Evolutionary conservation across 1,140 invertebrate genomes (phyloP), one percentile per base, ranked within the genome.

Genomic region (Pseudomyrmex gracilis): DNA sequence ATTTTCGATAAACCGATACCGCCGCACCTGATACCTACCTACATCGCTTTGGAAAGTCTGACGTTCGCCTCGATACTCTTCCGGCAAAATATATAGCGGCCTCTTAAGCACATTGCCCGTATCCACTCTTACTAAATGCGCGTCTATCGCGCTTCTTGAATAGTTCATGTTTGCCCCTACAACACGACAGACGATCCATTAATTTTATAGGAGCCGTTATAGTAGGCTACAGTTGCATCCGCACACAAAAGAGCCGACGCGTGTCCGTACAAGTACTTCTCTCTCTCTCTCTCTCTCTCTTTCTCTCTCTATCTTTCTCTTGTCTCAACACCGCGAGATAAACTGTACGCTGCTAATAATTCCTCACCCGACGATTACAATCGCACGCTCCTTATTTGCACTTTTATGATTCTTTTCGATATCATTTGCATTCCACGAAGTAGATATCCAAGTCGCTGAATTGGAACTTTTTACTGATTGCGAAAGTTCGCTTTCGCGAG

Each of bases 141-240:
- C 86, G 87, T 85, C 86, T 88, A 85, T 88, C 83, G 84, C 45
- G 53, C 43, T 58, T 55, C 73, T 66, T 88, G 86, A 88, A 88
- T 88, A 88, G 66, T 88, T 88, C 49, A 83, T 85, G 64, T 88
- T 61, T 83, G 20, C 22, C 51, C 60, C 60, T 73, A 24, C 86
- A 61, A 61, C 71, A 10, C 76, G 73, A 67, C 73, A 64, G 67
- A 43, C 51, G 55, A 12, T 67, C 74, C 87, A 88, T 88, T 85
- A 88, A 88, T 88, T 88, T 88, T 88, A 77, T 68, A 88, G 73
- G 20, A 83, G 22, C 86, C 64, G 67, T 88, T 88, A 63, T 68
- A 34, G 34, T 34, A 60, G 73, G 24, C 77, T n/a, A 17, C 66
- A 83, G 83, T 85, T 53, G 73, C 73, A 73, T 78, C 55, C 24